These are phyloP conservation scores for Loriculus beryllinus DNA, from an alignment of 2,797 vertebrate genomes.

Conservation along the genomic window DNA sequence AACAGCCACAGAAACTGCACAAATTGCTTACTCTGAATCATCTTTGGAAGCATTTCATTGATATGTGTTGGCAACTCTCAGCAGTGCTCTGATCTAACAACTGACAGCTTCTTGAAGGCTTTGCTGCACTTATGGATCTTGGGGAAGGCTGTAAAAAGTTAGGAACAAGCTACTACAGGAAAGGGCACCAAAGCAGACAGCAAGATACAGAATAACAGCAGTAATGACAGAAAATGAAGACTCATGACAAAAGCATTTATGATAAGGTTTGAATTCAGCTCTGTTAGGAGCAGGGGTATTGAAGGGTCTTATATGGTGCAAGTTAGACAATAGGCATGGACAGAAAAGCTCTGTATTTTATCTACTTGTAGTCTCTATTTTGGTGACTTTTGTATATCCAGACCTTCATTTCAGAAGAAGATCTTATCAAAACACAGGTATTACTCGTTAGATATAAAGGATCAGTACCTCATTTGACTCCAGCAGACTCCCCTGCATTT, in stretches of 20 bases:
- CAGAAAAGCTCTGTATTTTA: not conserved
- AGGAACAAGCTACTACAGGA: not conserved
- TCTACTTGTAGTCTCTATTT: not conserved
- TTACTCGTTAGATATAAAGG: conserved; percentile 21
- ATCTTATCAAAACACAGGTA: not conserved
- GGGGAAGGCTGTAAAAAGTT: not conserved
- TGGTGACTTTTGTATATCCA: not conserved
- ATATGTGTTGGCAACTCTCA: not conserved
- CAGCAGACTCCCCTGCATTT: conserved; percentile 70
- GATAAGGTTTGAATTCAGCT: not conserved
- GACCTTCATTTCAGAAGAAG: not conserved
- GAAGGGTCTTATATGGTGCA: not conserved
- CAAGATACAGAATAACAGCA: not conserved
- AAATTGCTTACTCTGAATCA: not conserved
- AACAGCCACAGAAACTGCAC: not conserved
- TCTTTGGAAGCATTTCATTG: not conserved
- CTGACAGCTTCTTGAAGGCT: not conserved
- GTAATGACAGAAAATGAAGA: not conserved
- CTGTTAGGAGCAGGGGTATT: not conserved
- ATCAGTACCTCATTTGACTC: conserved; percentile 58
- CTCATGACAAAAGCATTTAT: not conserved
- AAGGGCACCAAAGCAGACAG: not conserved
- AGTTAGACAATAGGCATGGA: conserved; percentile 42
- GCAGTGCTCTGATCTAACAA: rapidly evolving
- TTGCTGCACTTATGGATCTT: rapidly evolving